Base-by-base conservation (phyloP, 2,888 invertebrate species). In the Prenolepis imparis region DNA sequence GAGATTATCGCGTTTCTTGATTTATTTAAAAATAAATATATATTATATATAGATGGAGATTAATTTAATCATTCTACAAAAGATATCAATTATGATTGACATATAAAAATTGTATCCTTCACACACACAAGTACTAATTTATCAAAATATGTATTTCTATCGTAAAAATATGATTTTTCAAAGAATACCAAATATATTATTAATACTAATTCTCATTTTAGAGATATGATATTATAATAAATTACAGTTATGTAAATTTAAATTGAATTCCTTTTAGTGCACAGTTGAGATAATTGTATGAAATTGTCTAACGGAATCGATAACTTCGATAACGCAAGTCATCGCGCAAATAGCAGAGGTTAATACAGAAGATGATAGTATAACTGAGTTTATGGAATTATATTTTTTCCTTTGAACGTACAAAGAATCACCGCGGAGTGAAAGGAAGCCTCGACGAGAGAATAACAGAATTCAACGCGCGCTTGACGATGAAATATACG, bases 321-420 rank as follows among this genome's bases (percentile, higher is more conserved):
- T 77, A 64, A 77, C n/a, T 52, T 57, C 32, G 66, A 67, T 78
- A 67, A 67, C 68, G 21, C 68, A 57, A 78, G 41, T 78, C 78
- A 78, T 78, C 78, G 32, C 32, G 1, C 41, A 67, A 67, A 78
- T 78, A 57, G 57, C 41, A 67, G 57, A 41, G 41, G 32, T 57
- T 68, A 67, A 78, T 21, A 57, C 39, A 66, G 21, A 64, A n/a
- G 67, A 77, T 41, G 77, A 55, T 77, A 24, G 28, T 55, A 77
- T 36, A 12, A 67, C 12, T 41, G 32, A 78, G 28, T 57, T 55
- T 68, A 78, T 68, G 67, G 32, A 78, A 78, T 78, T 67, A 77
- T 28, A 77, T 52, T n/a, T n/a, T n/a, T n/a, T 63, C 39, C 32
- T 12, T 41, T 41, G 28, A 68, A 57, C 41, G 18, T 68, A 78